Evolutionary conservation across 1,140 invertebrate genomes (phyloP), one percentile per base, ranked within the genome.

Genomic region (Drosophila suzukii): DNA sequence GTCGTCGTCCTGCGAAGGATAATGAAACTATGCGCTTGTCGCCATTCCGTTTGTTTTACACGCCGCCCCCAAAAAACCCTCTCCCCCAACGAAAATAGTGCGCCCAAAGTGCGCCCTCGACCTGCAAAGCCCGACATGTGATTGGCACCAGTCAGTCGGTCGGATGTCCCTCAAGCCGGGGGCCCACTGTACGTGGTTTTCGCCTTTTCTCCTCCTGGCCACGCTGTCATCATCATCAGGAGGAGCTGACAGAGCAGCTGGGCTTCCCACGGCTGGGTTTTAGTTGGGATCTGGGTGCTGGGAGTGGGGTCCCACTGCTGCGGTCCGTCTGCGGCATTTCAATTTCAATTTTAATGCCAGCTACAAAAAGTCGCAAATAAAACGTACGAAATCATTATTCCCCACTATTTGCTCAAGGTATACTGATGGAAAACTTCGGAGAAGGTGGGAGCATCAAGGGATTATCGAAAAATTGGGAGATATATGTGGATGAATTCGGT

Each of bases 311-410:
- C 43, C 44, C 68, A 41, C 66, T 50, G 58, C 67, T 82, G 83
- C 58, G 84, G 79, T 79, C 66, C 79, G 66, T 83, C 79, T 83
- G 83, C 65, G 84, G 83, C 79, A 86, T 86, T 86, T 79, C 84
- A 79, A 86, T 86, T 86, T 86, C 83, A 86, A 86, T 88, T 77
- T 86, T 89, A 86, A 88, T 86, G 72, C 83, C 46, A 67, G 75
- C 84, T 53, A 61, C 75, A 83, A 78, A 82, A 83, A 82, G 73
- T 70, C 66, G 68, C 75, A 86, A 86, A 86, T 79, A 83, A 86
- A 89, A 83, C 75, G 78, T 70, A 55, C 70, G 62, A 63, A 60
- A 77, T 77, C 74, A 70, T 70, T 61, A 77, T 77, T 77, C 32
- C 56, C 36, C 75, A 70, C 65, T 77, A 70, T 77, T 77, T 77